Evolutionary conservation across 2,113 vertebrate genomes (phyloP), one percentile per base, ranked within the genome.

Genomic region (Vanacampus margaritifer): DNA sequence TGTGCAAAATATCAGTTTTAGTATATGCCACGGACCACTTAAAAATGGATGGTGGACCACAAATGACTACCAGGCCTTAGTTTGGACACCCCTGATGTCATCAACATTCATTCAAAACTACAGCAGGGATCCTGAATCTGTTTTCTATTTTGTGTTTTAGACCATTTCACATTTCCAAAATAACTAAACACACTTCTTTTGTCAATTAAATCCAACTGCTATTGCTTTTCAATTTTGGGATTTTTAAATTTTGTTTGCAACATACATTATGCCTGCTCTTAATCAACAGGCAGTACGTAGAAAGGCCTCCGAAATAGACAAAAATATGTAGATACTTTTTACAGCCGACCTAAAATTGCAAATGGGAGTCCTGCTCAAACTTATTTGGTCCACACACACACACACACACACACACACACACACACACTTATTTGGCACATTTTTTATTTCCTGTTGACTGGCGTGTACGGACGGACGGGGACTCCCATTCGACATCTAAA

Each of bases 261-360:
- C 28, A 32, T 32, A 32, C 2, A 4, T 32, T 32, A 32, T 32
- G 6, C 48, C 23, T 13, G 23, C 13, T 54, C 2, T 88, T 86
- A 86, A n/a, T n/a, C n/a, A 87, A 84, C 82, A 83, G 75, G 62
- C 84, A 68, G 79, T 84, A 83, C 82, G 68, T 12, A 41, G 13
- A 12, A 41, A 41, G 39, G 10, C 10, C 13, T 41, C 84, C 85
- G 79, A 82, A 87, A 84, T 57, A 59, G 70, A 74, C 85, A 80
- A 79, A 85, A 86, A 88, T 85, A 76, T 87, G 84, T 79, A 86
- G 82, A 76, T 87, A 86, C 89, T 86, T 87, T 89, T 90, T 73
- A 80, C 84, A 75, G 65, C 82, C 81, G 87, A 85, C 79, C 78
- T 82, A 76, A 83, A 84, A 79, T 78, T 77, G 79, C 79, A 84